phyloP scores from a whole-genome alignment of 1,140 invertebrate genomes.

The Uloborus diversus region DNA sequence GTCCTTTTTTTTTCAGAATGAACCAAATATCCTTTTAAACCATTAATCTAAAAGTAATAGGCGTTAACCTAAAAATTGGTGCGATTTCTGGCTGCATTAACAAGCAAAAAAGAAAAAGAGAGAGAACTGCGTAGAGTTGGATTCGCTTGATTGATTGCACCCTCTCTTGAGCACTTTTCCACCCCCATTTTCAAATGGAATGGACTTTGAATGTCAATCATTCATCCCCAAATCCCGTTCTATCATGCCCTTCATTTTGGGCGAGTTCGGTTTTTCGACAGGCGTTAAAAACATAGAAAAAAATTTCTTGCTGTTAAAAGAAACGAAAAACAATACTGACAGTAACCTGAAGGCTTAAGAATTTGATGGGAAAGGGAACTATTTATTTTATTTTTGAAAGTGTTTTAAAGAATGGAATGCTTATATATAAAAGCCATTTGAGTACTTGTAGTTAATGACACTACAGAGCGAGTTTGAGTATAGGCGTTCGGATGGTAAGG shows the following conservation, averaged over 20 bases:
- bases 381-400: no score
- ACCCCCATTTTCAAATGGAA: slow-evolving; percentile 13
- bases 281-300: neutral
- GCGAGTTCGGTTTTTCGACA: slow-evolving; percentile 16
- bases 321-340: slow-evolving; percentile 22
- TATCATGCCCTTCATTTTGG: slow-evolving; percentile 44
- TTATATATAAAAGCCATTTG: no score
- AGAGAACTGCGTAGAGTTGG: neutral
- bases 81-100: slow-evolving; percentile 41
- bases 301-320: neutral
- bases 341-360: slow-evolving; percentile 35
- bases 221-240: slow-evolving; percentile 41
- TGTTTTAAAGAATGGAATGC: no score
- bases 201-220: slow-evolving; percentile 47
- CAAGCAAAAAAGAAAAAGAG: neutral
- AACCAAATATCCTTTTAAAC: slow-evolving; percentile 15
- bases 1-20: neutral
- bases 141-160: slow-evolving; percentile 45
- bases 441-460: no score
- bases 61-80: slow-evolving; percentile 53
- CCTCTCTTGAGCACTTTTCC: neutral
- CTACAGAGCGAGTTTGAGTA: no score
- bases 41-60: slow-evolving; percentile 51
- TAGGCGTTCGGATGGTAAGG: no score
- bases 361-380: no score